Base-by-base conservation (phyloP, 2,888 invertebrate species). In the Drosophila nr. medialis region DNA sequence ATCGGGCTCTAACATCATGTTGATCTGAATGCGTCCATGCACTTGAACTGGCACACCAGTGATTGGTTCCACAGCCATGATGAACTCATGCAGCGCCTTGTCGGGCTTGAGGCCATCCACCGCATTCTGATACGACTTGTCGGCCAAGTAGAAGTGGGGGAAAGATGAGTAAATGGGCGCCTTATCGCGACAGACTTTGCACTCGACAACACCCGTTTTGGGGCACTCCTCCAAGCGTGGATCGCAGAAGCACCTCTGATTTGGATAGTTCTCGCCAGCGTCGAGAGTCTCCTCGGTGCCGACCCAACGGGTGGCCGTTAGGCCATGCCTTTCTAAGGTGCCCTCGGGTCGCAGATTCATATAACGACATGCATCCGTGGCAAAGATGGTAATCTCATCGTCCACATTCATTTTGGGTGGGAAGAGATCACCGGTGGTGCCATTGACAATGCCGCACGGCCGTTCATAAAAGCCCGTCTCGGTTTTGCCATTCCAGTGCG, bases 91-190 rank as follows among this genome's bases (percentile, higher is more conserved):
- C 67, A 94, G 92, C 0, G 94, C 93, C 58, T 94, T 93, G 0
- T 94, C 93, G 0, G 98, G 96, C 0, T 93, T 89, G 89, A 98
- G 92, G 0, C 97, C 97, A 0, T 93, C 93, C 0, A 98, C 94
- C 45, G 94, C 94, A 64, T 94, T 87, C 13, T 93, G 89, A 86
- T 97, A 97, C 75, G 93, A 93, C 0, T 94, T 94, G 92, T 97
- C 96, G 0, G 96, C 95, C 85, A 96, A 92, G 80, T 96, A 95
- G 93, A 97, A 97, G 92, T 98, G 97, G 0, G 98, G 98, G 83
- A 95, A 95, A 0, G 97, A 96, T 30, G 97, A 94, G 92, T 96
- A 96, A 18, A 96, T 96, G 0, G 98, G 98, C n/a, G 97, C 96
- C 59, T 96, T 96, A 92, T 94, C 95, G 73, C 96, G 95, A 89